Evolutionary conservation across 2,113 vertebrate species (phyloP), one percentile per base, ranked within the genome.

Genomic region (Lophius piscatorius): DNA sequence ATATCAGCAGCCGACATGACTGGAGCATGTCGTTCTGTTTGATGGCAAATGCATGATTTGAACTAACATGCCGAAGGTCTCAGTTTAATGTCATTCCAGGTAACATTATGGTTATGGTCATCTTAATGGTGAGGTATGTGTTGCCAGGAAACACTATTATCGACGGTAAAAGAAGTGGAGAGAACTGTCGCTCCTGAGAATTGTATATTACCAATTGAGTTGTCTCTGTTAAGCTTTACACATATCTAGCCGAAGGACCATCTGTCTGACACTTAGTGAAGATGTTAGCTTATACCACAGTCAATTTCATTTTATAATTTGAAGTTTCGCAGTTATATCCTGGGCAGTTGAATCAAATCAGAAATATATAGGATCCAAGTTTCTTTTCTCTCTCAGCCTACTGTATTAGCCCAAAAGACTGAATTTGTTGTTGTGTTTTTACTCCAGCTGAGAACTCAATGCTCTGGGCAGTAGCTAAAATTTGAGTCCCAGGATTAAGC

Each of bases 401-500:
- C 22, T 49, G 13, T 14, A 4, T 34, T 9, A 64, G 52, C 5
- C 36, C 74, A 41, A 70, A 76, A 66, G 59, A 39, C 58, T 63
- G 67, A 17, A 24, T 78, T 86, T 86, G 83, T 82, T 81, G 58
- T 84, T 69, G 73, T 72, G 64, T 5, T 56, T 78, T 71, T 63
- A 74, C 58, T 82, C 79, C 61, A 78, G 64, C 68, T 38, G 78
- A 72, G 70, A 73, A 70, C 78, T 80, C 29, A 6, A 83, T 73
- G 65, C 76, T 78, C 76, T 83, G 84, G 84, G 84, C 86, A 73
- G 78, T 36, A 79, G 85, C 87, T 87, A 85, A 88, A 91, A 86
- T 88, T 84, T 87, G 83, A 89, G 86, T 83, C 82, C 81, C 82
- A 59, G 87, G 88, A 91, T 91, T 90, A 91, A 83, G 78, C 78